These are phyloP conservation scores for Protobothrops mucrosquamatus DNA, from an alignment of 2,113 vertebrate genomes.

Conservation along the genomic window DNA sequence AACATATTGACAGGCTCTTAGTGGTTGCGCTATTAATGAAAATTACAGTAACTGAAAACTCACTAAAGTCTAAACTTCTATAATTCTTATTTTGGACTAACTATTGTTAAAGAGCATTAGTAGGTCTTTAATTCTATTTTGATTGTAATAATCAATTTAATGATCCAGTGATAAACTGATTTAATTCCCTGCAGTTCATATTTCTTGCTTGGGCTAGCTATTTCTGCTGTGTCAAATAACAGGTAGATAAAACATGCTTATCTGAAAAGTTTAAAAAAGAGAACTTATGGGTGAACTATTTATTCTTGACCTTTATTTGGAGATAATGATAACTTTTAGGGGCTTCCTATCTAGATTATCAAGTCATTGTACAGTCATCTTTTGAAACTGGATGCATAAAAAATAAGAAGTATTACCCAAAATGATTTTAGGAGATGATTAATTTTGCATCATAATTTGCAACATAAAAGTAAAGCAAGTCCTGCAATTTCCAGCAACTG, in stretches of 20 bases:
- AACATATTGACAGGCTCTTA: not conserved
- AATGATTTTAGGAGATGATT: not conserved
- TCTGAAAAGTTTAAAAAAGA: not conserved
- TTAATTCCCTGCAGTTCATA: not conserved
- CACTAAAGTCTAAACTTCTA: not conserved
- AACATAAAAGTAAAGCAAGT: not conserved
- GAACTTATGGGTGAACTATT: not conserved
- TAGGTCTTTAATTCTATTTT: not conserved
- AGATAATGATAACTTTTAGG: not conserved
- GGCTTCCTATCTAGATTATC: not conserved
- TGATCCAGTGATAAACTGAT: not conserved
- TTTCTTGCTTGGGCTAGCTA: not conserved
- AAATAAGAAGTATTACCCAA: not conserved
- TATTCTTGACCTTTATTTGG: not conserved
- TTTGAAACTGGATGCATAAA: not conserved
- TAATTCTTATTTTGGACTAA: not conserved
- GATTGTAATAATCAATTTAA: not conserved
- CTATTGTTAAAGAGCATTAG: not conserved
- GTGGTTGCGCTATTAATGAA: not conserved
- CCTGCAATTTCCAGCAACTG: not conserved
- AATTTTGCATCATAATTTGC: not conserved
- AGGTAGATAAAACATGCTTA: not conserved
- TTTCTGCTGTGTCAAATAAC: not conserved
- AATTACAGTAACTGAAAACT: not conserved
- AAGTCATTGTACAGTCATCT: not conserved